Percentiles rank a stretch among this genome's conserved stretches.
phyloP scores from a whole-genome alignment of 2,888 invertebrate species.

The Callyntrura guangdongensis region DNA sequence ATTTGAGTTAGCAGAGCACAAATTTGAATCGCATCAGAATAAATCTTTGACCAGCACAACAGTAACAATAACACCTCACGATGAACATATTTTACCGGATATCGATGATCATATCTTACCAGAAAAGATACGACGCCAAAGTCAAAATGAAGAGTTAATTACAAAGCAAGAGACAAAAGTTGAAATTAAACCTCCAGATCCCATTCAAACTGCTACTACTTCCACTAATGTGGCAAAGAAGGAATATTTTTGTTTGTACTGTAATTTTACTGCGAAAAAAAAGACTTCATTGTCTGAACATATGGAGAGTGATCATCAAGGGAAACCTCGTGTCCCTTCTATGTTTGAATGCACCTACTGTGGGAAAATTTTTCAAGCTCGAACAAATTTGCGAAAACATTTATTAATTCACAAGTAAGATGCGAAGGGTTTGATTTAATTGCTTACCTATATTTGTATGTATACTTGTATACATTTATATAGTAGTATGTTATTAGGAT shows the following conservation, averaged over 20 bases:
- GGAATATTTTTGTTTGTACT: slow-evolving; percentile 82
- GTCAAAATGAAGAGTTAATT: slow-evolving; percentile 44
- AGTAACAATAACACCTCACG: slow-evolving; percentile 30
- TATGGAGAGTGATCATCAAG: slow-evolving; percentile 80
- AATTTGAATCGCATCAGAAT: slow-evolving; percentile 78
- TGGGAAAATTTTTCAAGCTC: slow-evolving; percentile 82
- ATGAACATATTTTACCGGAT: slow-evolving; percentile 19
- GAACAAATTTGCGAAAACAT: slow-evolving; percentile 83
- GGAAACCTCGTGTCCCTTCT: slow-evolving; percentile 79
- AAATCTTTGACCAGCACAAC: slow-evolving; percentile 47
- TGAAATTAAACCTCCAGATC: slow-evolving; percentile 40
- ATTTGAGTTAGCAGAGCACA: slow-evolving; percentile 80
- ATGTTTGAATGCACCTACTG: slow-evolving; percentile 83
- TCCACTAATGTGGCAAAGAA: slow-evolving; percentile 59
- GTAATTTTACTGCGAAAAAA: slow-evolving; percentile 77
- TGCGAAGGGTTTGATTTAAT: too few species aligned
- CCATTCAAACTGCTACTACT: neutral
- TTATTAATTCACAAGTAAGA: slow-evolving; percentile 83
- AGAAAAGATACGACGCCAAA: slow-evolving; percentile 65
- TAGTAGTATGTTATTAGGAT: too few species aligned
- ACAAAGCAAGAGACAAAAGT: slow-evolving; percentile 25
- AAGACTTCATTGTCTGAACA: slow-evolving; percentile 76
- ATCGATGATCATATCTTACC: slow-evolving; percentile 52
- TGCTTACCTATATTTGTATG: too few species aligned
- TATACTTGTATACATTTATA: too few species aligned